A percentile compares a stretch with the other conserved stretches of the same genome.
These are phyloP conservation scores for Poeciliopsis prolifica DNA, from an alignment of 2,113 vertebrate species.

Conservation along the genomic window DNA sequence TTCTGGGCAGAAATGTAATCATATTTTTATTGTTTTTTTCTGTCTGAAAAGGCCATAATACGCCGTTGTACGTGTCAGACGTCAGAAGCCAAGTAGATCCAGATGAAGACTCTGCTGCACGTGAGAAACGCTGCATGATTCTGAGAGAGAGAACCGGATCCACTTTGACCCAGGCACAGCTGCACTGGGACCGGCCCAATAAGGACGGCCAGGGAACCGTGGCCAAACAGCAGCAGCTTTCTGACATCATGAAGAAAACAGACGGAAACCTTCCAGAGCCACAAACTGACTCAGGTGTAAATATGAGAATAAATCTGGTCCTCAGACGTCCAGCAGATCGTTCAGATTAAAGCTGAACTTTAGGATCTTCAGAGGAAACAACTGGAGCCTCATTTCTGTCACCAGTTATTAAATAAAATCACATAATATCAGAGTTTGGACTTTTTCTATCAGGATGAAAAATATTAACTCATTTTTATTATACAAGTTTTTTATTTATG, in stretches of 20 bases:
- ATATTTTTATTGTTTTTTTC: too few relatives aligned
- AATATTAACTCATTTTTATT: too few relatives aligned
- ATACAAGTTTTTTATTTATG: too few relatives aligned
- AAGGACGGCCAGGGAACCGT: background rate
- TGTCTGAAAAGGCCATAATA: too few relatives aligned
- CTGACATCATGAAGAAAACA: background rate
- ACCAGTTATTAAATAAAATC: too few relatives aligned
- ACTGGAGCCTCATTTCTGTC: background rate
- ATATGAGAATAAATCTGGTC: background rate
- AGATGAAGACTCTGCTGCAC: background rate
- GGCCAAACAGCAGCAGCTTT: background rate
- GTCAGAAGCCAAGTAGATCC: background rate
- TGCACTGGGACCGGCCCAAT: background rate
- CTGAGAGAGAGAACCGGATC: background rate
- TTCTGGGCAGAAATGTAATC: too few relatives aligned
- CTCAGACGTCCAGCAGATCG: background rate
- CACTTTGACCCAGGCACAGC: background rate
- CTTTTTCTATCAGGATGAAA: too few relatives aligned
- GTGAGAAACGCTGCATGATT: background rate
- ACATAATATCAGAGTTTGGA: too few relatives aligned
- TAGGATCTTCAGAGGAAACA: background rate
- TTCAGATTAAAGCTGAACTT: background rate
- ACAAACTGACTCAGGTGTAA: background rate
- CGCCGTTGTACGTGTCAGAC: too few relatives aligned
- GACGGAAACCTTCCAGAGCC: background rate